Evolutionary conservation across 2,888 invertebrate species (phyloP), one percentile per base, ranked within the genome.

Genomic region (Melolontha melolontha): DNA sequence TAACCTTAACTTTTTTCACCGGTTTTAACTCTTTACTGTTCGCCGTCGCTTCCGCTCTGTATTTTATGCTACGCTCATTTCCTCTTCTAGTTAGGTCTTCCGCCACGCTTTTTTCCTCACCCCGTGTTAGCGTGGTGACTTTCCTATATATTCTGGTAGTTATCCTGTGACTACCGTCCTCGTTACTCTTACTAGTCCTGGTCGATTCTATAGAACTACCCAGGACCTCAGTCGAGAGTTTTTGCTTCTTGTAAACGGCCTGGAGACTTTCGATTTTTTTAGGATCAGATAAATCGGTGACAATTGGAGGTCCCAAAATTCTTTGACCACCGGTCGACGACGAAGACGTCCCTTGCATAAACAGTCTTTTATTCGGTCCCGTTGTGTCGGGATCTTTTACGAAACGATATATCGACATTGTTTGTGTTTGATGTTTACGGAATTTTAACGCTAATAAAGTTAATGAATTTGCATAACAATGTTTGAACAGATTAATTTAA

Each of bases 61-160:
- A 86, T 74, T 87, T 87, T 70, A 89, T 84, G 73, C 87, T 87
- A 70, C 86, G 85, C 42, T 83, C 79, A 17, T 82, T 80, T 6
- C 87, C 89, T 67, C 87, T 85, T 79, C 88, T 88, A 57, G 87
- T 85, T 76, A 92, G 81, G 79, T 92, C 91, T 79, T 94, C 92
- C 41, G 90, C 86, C 29, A 88, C 87, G 71, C 90, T 88, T 75
- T 91, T 89, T 81, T 95, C 94, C 81, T 95, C 95, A 44, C 94
- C 95, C 12, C 95, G 87, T 71, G 94, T 93, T 74, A 96, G 82
- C 1, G 95, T 95, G 40, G 95, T 96, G 76, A 96, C 94, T 83
- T 95, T 95, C 71, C 94, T 87, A 62, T 95, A 91, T 72, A 95
- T 93, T 79, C 93, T 90, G 49, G 95, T 93, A 27, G 94, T 95